phyloP scores from a whole-genome alignment of 2,113 vertebrate genomes.

The Talpa occidentalis region DNA sequence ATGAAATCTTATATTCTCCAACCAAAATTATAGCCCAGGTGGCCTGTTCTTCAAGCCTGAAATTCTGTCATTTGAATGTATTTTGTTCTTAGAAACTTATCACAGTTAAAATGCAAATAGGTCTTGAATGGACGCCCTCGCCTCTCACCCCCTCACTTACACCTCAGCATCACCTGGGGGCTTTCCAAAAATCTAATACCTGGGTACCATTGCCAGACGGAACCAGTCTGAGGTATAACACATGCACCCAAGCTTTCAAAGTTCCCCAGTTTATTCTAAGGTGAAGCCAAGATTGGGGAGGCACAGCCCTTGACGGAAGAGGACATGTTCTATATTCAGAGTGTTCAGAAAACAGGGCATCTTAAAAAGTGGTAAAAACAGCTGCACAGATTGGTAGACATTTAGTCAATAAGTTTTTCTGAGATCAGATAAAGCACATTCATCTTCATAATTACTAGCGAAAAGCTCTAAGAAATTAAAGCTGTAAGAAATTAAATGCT shows the following conservation, averaged over 20 bases:
- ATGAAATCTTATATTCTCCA: neutral
- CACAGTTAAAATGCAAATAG: neutral
- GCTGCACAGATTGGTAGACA: neutral
- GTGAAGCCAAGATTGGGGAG: neutral
- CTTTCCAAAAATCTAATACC: neutral
- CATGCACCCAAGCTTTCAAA: neutral
- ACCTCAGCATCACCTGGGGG: neutral
- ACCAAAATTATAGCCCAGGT: neutral
- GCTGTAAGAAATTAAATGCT: neutral
- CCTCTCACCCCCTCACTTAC: neutral
- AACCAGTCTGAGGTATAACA: neutral
- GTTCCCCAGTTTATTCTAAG: neutral
- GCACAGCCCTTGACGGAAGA: neutral
- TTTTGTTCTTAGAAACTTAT: neutral
- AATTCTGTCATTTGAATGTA: neutral
- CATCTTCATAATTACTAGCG: neutral
- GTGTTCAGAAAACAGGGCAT: neutral
- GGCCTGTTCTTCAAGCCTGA: neutral
- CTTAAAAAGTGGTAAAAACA: neutral
- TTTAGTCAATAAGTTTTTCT: neutral
- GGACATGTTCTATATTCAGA: neutral
- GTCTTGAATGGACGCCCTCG: neutral
- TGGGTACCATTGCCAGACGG: neutral
- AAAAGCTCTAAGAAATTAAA: neutral
- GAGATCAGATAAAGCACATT: neutral